These are phyloP conservation scores for Sinelater perroti DNA, from an alignment of 2,888 invertebrate species.

Conservation along the genomic window DNA sequence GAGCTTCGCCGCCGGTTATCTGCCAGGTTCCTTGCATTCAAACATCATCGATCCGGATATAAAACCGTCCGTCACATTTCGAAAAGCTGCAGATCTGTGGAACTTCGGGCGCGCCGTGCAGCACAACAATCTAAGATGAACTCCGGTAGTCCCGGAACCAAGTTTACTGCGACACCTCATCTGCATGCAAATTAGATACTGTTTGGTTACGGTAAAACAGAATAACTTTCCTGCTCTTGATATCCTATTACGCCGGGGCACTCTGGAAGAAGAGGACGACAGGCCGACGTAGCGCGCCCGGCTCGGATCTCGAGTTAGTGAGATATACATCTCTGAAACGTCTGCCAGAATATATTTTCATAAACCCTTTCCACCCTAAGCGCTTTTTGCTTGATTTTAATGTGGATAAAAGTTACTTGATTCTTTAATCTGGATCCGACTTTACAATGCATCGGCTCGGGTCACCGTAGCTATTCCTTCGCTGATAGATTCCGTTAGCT, in stretches of 20 bases:
- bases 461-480: too few species aligned
- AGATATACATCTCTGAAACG: conserved; percentile 46
- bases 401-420: conserved; percentile 35
- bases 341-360: conserved; percentile 45
- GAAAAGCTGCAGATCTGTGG: conserved; percentile 26
- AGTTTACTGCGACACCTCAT: conserved; percentile 55
- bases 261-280: conserved; percentile 32
- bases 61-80: too few species aligned
- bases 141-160: conserved; percentile 52
- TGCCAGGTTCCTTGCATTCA: too few species aligned
- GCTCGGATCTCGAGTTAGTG: conserved; percentile 30
- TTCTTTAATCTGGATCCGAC: conserved; percentile 31
- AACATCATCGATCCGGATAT: too few species aligned
- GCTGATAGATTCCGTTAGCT: too few species aligned
- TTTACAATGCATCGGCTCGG: conserved; percentile 15
- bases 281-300: conserved; percentile 29
- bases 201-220: conserved; percentile 52
- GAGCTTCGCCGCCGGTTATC: too few species aligned
- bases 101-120: conserved; percentile 28
- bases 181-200: conserved; percentile 60
- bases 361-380: conserved; percentile 37
- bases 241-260: conserved; percentile 17
- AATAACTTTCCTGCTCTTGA: conserved; percentile 42
- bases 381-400: conserved; percentile 36
- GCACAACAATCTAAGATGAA: conserved; percentile 49